Base-by-base conservation (phyloP, 2,888 invertebrate species). In the Parnassius orleans region DNA sequence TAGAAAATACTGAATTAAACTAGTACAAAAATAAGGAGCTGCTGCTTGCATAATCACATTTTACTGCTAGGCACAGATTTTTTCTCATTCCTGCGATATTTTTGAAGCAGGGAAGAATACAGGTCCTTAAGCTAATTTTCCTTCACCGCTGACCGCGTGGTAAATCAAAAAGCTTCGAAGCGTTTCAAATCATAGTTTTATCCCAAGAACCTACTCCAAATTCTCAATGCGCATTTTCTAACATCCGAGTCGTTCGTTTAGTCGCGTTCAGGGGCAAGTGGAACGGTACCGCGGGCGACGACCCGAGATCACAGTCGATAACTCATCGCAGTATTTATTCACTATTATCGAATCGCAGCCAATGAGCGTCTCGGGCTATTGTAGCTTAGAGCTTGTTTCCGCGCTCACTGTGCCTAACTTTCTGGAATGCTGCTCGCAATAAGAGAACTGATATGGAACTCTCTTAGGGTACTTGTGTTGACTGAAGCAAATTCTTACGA, bases 261-360 rank as follows among this genome's bases (percentile, higher is more conserved):
- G 87, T 85, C 84, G 85, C 82, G 84, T 86, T 82, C 88, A 85
- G 89, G 83, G 88, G 87, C 90, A 86, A 87, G 83, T 80, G 79
- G 86, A 90, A 90, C 90, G 90, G 90, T 87, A 90, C 89, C 77
- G 86, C 84, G 90, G 90, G 76, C 90, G 87, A 88, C 86, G 91
- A 91, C 90, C 91, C 83, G 82, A 85, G 87, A 88, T 89, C 84
- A 76, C 77, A 73, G 78, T 74, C 86, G 90, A 90, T 90, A 89
- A 83, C 87, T 90, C 90, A 88, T 90, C 86, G 86, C 78, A 73
- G 81, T 88, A 84, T 90, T 90, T 88, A 87, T 88, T 89, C 87
- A 87, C 87, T 86, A 90, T 89, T 89, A 89, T 85, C 82, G 80
- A 83, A 83, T 77, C 73, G 72, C 68, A 69, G 68, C 75, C 72